Evolutionary conservation across 1,140 invertebrate species (phyloP), one percentile per base, ranked within the genome.

Genomic region (Nephotettix cincticeps): DNA sequence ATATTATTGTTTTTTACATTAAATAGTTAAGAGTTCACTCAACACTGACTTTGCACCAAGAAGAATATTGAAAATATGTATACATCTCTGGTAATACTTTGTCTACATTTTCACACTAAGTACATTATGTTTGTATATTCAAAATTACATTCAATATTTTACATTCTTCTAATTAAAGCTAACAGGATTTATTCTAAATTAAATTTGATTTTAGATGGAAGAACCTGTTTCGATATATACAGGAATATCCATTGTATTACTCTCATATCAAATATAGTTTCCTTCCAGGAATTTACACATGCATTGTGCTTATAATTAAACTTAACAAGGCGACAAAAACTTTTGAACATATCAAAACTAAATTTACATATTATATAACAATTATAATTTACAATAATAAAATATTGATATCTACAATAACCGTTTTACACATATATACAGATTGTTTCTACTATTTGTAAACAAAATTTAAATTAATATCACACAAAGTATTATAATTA

Each of bases 391-490:
- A 61, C 56, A 61, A 61, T 28, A 61, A 21, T 61, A 27, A 61
- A 61, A 61, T 29, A 13, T 28, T 21, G 21, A 23, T 61, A 61
- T 61, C 56, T 61, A 61, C 56, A 61, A 36, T 61, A 61, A 61
- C 56, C 56, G 13, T 61, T 11, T 61, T 61, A 61, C 56, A 61
- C 13, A 21, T 61, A 25, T 61, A 61, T 61, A 61, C 27, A 61
- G 13, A 54, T 21, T 6, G 23, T 54, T 11, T 54, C 23, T 6
- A 14, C 6, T 21, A n/a, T 61, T 61, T 17, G 13, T 27, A 61
- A 61, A 25, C 56, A 61, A 61, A 28, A 61, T 61, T 61, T 61
- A 61, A 61, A 61, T 61, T 61, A 61, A 61, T 61, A 61, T 61
- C 56, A 61, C 56, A 61, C 56, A 61, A 61, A 61, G 6, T 61